Evolutionary conservation across 2,797 vertebrate species (phyloP).

Genomic region (Galaxias olidus): DNA sequence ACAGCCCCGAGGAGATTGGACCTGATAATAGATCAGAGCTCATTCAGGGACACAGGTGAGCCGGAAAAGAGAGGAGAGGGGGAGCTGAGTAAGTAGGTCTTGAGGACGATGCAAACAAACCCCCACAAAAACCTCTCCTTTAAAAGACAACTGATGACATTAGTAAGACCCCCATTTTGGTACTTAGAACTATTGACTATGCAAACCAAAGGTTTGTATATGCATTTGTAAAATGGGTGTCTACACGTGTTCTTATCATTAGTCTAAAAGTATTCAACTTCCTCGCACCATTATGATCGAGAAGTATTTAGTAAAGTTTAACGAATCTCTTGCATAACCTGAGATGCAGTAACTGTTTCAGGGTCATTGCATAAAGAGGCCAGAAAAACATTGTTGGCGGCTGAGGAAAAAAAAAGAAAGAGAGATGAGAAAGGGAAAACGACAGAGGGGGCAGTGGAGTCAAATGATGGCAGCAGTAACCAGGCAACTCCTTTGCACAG

Average conservation of each 20-base stretch:
- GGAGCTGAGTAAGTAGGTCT: conserved; percentile 18
- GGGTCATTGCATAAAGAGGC: conserved; percentile 9
- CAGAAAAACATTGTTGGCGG: background rate
- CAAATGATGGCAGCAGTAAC: conserved; percentile 65
- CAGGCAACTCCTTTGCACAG: conserved; percentile 63
- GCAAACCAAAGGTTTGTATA: too few relatives aligned
- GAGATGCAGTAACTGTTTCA: conserved; percentile 43
- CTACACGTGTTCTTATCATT: too few relatives aligned
- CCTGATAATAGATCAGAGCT: conserved; percentile 47
- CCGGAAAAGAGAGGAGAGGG: background rate
- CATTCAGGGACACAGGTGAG: conserved; percentile 48
- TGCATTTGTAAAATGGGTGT: too few relatives aligned
- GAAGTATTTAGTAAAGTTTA: too few relatives aligned
- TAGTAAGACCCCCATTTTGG: too few relatives aligned
- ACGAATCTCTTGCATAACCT: conserved; percentile 19
- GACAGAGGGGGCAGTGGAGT: conserved; percentile 15
- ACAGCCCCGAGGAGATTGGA: conserved; percentile 35
- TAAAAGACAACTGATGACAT: too few relatives aligned
- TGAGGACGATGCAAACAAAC: conserved; percentile 48
- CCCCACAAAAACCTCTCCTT: conserved; percentile 44
- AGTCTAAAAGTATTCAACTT: too few relatives aligned
- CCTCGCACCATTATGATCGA: too few relatives aligned
- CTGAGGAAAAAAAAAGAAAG: conserved; percentile 4
- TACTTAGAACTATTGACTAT: too few relatives aligned
- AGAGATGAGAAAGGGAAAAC: background rate